phyloP scores from a whole-genome alignment of 2,888 invertebrate genomes.

The Ischnus inquisitorius region DNA sequence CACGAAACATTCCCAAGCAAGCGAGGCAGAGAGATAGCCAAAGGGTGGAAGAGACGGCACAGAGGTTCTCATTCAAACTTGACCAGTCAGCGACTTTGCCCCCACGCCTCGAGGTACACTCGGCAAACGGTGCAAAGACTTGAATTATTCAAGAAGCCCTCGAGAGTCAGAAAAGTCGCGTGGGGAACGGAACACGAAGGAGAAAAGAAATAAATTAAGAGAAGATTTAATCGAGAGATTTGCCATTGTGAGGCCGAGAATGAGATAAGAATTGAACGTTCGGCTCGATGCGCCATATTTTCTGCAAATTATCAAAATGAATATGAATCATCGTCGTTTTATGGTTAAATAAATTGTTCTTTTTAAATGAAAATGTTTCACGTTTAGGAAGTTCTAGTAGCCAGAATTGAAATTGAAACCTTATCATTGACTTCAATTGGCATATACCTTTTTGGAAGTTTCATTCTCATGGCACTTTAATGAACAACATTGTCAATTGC shows the following conservation, averaged over 20 bases:
- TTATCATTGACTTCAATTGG: too few species aligned
- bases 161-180: slow-evolving; percentile 30
- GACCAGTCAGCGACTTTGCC: not conserved
- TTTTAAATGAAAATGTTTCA: slow-evolving; percentile 16
- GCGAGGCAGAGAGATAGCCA: slow-evolving; percentile 9
- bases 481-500: too few species aligned
- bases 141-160: slow-evolving; percentile 65
- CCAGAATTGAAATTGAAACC: not conserved
- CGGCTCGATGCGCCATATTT: slow-evolving; percentile 17
- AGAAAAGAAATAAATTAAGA: slow-evolving; percentile 7
- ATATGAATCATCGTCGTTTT: slow-evolving; percentile 55
- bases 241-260: slow-evolving; percentile 47
- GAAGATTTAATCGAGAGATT: slow-evolving; percentile 56
- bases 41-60: not conserved
- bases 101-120: slow-evolving; percentile 35
- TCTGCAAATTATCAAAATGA: slow-evolving; percentile 20
- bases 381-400: not conserved
- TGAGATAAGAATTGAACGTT: slow-evolving; percentile 25
- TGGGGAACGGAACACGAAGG: slow-evolving; percentile 26
- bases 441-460: too few species aligned
- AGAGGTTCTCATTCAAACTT: slow-evolving; percentile 18
- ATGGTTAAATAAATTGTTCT: slow-evolving; percentile 32
- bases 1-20: slow-evolving; percentile 30
- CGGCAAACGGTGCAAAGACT: slow-evolving; percentile 10
- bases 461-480: too few species aligned